Evolutionary conservation across 2,888 invertebrate genomes (phyloP), one percentile per base, ranked within the genome.

Genomic region (Pseudanteris insignis): DNA sequence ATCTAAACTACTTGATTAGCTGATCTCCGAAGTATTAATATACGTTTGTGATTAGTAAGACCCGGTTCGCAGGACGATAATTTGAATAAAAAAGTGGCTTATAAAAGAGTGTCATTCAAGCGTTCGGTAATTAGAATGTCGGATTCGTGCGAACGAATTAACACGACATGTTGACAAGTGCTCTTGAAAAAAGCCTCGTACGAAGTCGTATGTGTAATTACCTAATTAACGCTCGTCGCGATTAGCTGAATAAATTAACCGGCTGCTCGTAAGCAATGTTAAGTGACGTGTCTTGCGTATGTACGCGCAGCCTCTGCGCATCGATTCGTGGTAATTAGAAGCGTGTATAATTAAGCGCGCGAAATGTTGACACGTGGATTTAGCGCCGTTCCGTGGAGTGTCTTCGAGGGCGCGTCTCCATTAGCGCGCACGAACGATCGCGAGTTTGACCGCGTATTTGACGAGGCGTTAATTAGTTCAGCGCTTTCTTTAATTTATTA

Each of bases 391-490:
- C 33, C 46, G 58, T 50, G 44, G 58, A 58, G 50, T 58, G 58
- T 75, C 73, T 76, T 76, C 74, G 71, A 75, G 73, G 76, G 77
- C 72, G 76, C 72, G 76, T 74, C 74, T 76, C 77, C 75, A 77
- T 77, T 78, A 78, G 77, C 74, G 70, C 15, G 34, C 6, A 47
- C 50, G 68, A 67, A 63, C 64, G 43, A 55, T 43, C 18, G 66
- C 46, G 64, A 76, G 71, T 77, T 77, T 76, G 66, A 71, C 40
- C 64, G 66, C 63, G 43, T 67, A 69, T 70, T 77, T 76, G 68
- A 70, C 72, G 70, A 71, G 65, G 64, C 58, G 74, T 74, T 72
- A 74, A 74, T 75, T 75, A 66, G 63, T 48, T 38, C 47, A 44
- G 53, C 54, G 63, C 46, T 53, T n/a, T 66, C 57, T 44, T 51